A percentile compares a stretch with the other conserved stretches of the same genome.
Evolutionary conservation across 2,113 vertebrate genomes (phyloP).

Genomic region (Pongo abelii): DNA sequence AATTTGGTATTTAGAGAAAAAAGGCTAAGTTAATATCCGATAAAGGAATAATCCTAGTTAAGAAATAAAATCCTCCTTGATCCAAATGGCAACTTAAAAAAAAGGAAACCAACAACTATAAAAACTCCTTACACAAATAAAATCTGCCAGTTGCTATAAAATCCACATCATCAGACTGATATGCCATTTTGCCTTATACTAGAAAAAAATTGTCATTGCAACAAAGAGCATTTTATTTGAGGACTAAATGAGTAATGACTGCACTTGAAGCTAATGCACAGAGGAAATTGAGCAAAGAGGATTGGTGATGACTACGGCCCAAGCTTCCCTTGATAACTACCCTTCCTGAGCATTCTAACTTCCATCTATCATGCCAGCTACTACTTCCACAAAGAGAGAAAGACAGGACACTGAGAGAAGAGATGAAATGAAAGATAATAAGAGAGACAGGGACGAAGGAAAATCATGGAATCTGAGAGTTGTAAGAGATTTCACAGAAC

Average conservation of each 20-base stretch:
- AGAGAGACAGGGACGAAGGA: background rate
- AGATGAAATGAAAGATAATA: background rate
- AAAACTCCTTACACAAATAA: conserved; percentile 64
- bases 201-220: conserved; percentile 53
- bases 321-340: background rate
- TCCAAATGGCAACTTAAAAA: conserved; percentile 78
- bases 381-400: background rate
- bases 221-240: conserved; percentile 69
- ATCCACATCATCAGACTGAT: conserved; percentile 62
- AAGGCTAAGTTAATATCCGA: conserved; percentile 81
- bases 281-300: conserved; percentile 35
- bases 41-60: conserved; percentile 82
- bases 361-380: background rate
- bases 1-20: conserved; percentile 74
- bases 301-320: background rate
- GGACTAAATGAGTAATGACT: conserved; percentile 46
- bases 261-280: conserved; percentile 56
- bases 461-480: background rate
- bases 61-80: conserved; percentile 80
- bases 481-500: conserved; percentile 17
- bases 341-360: background rate
- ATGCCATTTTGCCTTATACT: conserved; percentile 32
- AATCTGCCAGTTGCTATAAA: conserved; percentile 65
- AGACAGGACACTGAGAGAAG: background rate
- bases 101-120: conserved; percentile 58